phyloP scores from a whole-genome alignment of 1,140 invertebrate species.

The Bombyx mandarina region DNA sequence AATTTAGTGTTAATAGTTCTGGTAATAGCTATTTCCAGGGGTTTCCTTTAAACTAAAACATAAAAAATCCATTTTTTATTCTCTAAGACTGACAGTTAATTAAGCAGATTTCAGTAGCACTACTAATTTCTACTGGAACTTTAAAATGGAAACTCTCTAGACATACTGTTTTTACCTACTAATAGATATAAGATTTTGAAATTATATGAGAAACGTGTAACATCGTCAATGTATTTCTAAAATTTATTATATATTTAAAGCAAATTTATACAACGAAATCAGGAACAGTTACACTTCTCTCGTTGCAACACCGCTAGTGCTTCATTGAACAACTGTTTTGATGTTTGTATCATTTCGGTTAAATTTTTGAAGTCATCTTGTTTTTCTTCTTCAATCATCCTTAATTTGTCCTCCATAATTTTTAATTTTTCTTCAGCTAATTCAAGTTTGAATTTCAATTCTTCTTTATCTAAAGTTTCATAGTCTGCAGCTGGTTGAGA shows the following conservation, averaged over 20 bases:
- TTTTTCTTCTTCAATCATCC: slow-evolving; percentile 64
- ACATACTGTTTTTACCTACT: too few relatives aligned
- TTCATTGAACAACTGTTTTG: slow-evolving; percentile 61
- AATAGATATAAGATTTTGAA: too few relatives aligned
- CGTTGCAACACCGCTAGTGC: slow-evolving; percentile 50
- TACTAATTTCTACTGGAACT: too few relatives aligned
- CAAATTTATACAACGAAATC: slow-evolving; percentile 15
- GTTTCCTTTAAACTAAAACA: too few relatives aligned
- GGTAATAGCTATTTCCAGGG: too few relatives aligned
- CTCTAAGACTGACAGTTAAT: too few relatives aligned
- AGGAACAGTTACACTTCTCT: slow-evolving; percentile 52
- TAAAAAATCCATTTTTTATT: too few relatives aligned
- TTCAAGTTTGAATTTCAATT: slow-evolving; percentile 55
- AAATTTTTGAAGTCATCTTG: slow-evolving; percentile 53
- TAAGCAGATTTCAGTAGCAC: too few relatives aligned
- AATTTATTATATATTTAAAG: not conserved
- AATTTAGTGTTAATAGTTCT: too few relatives aligned
- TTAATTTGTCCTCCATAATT: slow-evolving; percentile 61
- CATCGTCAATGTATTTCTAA: not conserved
- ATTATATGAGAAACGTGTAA: too few relatives aligned
- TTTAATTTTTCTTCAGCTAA: slow-evolving; percentile 58
- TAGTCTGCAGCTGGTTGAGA: slow-evolving; percentile 27
- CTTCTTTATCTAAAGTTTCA: slow-evolving; percentile 47
- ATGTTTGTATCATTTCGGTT: slow-evolving; percentile 62
- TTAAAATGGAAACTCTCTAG: too few relatives aligned